Evolutionary conservation across 2,888 invertebrate genomes (phyloP), one percentile per base, ranked within the genome.

Genomic region (Orchestes rusci): DNA sequence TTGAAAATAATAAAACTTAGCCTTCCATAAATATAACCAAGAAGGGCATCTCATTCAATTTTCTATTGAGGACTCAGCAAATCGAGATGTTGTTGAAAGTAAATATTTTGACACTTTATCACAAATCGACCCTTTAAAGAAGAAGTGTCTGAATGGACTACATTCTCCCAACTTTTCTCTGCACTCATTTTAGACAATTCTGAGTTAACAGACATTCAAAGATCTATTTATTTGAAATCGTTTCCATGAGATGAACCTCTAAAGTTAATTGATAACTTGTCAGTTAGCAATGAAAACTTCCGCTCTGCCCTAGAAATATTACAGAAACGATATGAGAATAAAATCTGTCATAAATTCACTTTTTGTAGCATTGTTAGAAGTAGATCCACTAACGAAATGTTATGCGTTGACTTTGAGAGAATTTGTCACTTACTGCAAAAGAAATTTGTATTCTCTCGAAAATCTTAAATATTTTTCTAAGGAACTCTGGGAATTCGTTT

Each of bases 281-380:
- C 8, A 7, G 34, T 33, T 5, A 33, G 16, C 7, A 12, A 40
- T 16, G 32, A 30, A 10, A 45, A 45, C 17, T 40, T 45, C 20
- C n/a, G 27, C 3, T 31, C 30, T 2, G 44, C 44, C 17, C 10
- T 45, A 4, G 37, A 43, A n/a, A 43, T 19, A 32, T 28, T 45
- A 17, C 10, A 31, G 7, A 30, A 37, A 20, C 8, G 45, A 20
- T 23, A 23, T 16, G 36, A 43, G 15, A 43, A 43, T 37, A 29
- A 37, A 37, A 4, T 31, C 3, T 12, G 17, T 38, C 2, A 29
- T 43, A 18, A 43, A 38, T 28, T n/a, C 38, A 16, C 37, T 15
- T 16, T 31, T 43, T 18, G 17, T 12, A 13, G 10, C 20, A 5
- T 16, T 42, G 10, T 15, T 42, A 4, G 31, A 37, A 10, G 15